phyloP scores from a whole-genome alignment of 2,797 vertebrate species.

The Philypnodon macrostomus region DNA sequence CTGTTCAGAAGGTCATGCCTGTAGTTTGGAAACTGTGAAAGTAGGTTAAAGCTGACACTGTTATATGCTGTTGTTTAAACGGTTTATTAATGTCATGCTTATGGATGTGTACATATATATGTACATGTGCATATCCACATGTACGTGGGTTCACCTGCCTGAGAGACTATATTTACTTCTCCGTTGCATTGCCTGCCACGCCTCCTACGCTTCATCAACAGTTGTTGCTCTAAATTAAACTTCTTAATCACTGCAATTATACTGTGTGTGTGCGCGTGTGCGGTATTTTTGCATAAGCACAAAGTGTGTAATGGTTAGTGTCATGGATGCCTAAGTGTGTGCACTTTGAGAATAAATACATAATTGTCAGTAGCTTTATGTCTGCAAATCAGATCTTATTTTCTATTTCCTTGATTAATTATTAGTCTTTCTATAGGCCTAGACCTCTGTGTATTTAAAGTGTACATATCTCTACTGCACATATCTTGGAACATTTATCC shows the following conservation, averaged over 20 bases:
- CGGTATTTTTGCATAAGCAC: slow-evolving; percentile 44
- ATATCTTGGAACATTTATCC: neutral
- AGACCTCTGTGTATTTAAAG: neutral
- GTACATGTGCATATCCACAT: too few relatives aligned
- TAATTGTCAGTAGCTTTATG: slow-evolving; percentile 4
- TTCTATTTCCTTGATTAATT: slow-evolving; percentile 2
- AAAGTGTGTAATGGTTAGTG: slow-evolving; percentile 20
- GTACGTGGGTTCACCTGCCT: slow-evolving; percentile 44
- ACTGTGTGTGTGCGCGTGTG: slow-evolving; percentile 53
- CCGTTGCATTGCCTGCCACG: slow-evolving; percentile 60
- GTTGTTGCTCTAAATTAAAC: slow-evolving; percentile 70
- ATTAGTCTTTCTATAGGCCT: neutral
- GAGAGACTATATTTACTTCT: slow-evolving; percentile 50
- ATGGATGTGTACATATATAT: slow-evolving; percentile 13
- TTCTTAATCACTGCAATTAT: slow-evolving; percentile 73
- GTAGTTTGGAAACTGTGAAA: slow-evolving; percentile 60
- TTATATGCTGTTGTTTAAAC: slow-evolving; percentile 49
- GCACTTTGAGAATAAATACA: slow-evolving; percentile 13
- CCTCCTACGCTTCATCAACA: slow-evolving; percentile 61
- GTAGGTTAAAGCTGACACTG: slow-evolving; percentile 61
- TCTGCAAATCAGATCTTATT: slow-evolving; percentile 28
- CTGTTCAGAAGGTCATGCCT: slow-evolving; percentile 48
- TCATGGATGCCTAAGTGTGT: slow-evolving; percentile 6
- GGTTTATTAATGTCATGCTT: slow-evolving; percentile 42
- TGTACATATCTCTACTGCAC: too few relatives aligned